Percentiles rank a stretch among this genome's conserved stretches.
Evolutionary conservation across 2,113 vertebrate species (phyloP).

Genomic region (Varanus komodoensis): DNA sequence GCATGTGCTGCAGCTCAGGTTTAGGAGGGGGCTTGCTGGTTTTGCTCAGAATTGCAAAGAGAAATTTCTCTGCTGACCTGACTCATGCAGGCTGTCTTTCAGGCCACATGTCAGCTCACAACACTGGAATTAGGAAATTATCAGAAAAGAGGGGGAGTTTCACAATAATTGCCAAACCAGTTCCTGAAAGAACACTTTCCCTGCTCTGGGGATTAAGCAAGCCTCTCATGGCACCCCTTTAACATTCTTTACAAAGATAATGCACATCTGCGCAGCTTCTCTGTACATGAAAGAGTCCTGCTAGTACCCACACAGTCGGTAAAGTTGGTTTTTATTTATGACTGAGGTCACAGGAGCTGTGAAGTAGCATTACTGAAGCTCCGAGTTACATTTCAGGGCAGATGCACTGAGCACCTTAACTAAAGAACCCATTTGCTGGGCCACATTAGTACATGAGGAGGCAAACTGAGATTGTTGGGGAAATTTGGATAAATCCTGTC

Average conservation of each 20-base stretch:
- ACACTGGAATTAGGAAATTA: background rate
- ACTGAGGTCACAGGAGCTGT: background rate
- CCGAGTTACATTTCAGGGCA: background rate
- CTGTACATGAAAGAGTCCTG: background rate
- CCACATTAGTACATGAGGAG: background rate
- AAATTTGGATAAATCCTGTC: too few relatives aligned
- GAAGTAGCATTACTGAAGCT: background rate
- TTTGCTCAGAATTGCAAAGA: background rate
- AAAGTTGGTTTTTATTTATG: background rate
- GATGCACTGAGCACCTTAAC: background rate
- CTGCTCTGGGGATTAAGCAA: background rate
- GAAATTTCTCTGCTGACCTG: background rate
- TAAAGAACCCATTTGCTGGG: background rate
- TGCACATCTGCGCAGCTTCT: background rate
- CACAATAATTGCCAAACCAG: background rate
- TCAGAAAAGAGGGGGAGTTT: background rate
- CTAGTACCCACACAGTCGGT: background rate
- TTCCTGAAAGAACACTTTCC: background rate
- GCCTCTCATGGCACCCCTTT: background rate
- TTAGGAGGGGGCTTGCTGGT: background rate
- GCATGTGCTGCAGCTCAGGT: too few relatives aligned
- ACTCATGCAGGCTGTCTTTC: background rate
- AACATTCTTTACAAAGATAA: background rate
- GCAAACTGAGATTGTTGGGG: background rate
- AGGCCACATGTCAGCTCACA: background rate